Evolutionary conservation across 2,113 vertebrate genomes (phyloP).

Genomic region (Pedetes capensis): DNA sequence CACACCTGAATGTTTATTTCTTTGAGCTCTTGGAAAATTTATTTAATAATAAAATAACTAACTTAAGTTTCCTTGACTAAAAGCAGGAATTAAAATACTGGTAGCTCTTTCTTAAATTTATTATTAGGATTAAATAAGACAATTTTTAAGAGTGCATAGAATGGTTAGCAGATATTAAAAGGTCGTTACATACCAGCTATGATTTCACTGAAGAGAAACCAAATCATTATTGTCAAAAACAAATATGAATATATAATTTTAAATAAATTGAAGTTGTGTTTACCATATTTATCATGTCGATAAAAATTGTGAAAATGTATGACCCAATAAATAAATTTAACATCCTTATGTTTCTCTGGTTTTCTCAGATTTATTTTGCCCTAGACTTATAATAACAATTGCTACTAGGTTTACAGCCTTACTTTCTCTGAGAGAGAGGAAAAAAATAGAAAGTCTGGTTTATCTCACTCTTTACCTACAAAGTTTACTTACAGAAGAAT

Average conservation of each 20-base stretch:
- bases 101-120: background rate
- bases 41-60: slow-evolving; percentile 6
- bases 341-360: background rate
- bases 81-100: background rate
- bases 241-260: background rate
- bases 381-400: background rate
- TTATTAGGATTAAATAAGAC: background rate
- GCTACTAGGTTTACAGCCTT: background rate
- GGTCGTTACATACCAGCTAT: background rate
- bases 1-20: background rate
- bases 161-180: background rate
- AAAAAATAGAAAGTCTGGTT: background rate
- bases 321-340: background rate
- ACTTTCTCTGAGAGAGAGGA: background rate
- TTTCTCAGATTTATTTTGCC: background rate
- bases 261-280: background rate
- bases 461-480: background rate
- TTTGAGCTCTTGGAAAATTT: background rate
- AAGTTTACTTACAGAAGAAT: background rate
- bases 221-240: background rate
- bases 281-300: background rate
- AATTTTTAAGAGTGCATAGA: background rate
- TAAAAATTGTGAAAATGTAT: background rate
- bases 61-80: background rate
- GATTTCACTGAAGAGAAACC: background rate